A percentile compares a stretch with the other conserved stretches of the same genome.
These are phyloP conservation scores for Siniperca chuatsi DNA, from an alignment of 2,113 vertebrate genomes.

Conservation along the genomic window DNA sequence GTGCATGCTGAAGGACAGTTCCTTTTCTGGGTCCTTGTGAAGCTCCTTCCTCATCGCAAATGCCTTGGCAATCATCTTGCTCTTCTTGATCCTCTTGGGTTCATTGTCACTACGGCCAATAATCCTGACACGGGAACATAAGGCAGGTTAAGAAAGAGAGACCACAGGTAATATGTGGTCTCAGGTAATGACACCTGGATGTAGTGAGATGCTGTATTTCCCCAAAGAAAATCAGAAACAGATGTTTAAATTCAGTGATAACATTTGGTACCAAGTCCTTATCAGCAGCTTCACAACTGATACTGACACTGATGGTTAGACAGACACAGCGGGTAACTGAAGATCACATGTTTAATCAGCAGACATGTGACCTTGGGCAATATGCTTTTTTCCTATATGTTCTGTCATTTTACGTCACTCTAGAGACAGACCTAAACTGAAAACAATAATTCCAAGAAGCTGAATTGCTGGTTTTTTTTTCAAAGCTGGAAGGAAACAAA, in stretches of 20 bases:
- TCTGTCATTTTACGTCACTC: neutral
- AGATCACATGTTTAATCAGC: neutral
- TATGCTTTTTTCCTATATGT: neutral
- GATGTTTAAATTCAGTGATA: too few species aligned
- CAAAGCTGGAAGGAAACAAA: neutral
- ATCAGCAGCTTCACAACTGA: too few species aligned
- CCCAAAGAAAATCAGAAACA: neutral
- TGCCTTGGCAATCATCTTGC: slow-evolving; percentile 99
- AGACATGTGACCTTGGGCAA: neutral
- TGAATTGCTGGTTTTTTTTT: neutral
- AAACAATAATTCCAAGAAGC: slow-evolving; percentile 6
- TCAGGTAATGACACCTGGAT: neutral
- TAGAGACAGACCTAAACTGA: neutral
- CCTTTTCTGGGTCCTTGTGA: slow-evolving; percentile 92
- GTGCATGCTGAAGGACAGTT: slow-evolving; percentile 97
- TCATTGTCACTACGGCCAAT: slow-evolving; percentile 94
- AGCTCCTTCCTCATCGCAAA: slow-evolving; percentile 96
- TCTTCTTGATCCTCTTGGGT: slow-evolving; percentile 98
- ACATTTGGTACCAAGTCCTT: too few species aligned
- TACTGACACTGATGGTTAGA: neutral
- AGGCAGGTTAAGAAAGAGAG: neutral
- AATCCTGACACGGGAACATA: slow-evolving; percentile 83
- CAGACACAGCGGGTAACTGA: neutral
- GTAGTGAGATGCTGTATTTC: neutral
- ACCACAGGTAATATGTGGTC: neutral